Evolutionary conservation across 2,888 invertebrate species (phyloP).

Genomic region (Lycocerus yunnanus): DNA sequence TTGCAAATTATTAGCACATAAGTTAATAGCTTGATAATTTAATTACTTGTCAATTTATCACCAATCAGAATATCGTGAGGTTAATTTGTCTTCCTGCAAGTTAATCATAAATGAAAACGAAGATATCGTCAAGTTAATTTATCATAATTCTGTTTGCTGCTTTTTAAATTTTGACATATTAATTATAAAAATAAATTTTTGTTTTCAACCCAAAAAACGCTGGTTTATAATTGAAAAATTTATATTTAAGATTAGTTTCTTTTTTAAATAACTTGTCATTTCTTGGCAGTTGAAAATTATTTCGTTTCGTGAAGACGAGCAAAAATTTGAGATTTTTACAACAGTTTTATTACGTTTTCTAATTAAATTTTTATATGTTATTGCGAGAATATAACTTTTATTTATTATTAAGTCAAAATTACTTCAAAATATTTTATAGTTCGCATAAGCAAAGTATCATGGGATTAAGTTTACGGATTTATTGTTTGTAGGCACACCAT

Average conservation of each 20-base stretch:
- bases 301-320: background rate
- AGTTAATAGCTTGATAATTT: background rate
- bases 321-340: background rate
- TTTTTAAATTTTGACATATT: constrained; percentile 1
- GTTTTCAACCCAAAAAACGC: background rate
- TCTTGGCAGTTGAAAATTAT: background rate
- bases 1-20: background rate
- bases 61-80: constrained; percentile 1
- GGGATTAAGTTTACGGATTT: background rate
- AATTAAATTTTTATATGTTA: background rate
- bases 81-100: background rate
- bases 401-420: background rate
- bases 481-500: background rate
- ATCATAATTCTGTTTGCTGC: background rate
- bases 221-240: background rate
- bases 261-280: constrained; percentile 2
- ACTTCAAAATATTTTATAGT: background rate
- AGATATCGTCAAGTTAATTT: background rate
- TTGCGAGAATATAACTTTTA: background rate
- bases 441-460: background rate
- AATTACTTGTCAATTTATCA: constrained; percentile 4
- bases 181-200: background rate
- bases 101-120: constrained; percentile 1
- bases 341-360: background rate
- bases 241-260: background rate